Evolutionary conservation across 2,888 invertebrate genomes (phyloP), one percentile per base, ranked within the genome.

Genomic region (Pharmacophagus antenor): DNA sequence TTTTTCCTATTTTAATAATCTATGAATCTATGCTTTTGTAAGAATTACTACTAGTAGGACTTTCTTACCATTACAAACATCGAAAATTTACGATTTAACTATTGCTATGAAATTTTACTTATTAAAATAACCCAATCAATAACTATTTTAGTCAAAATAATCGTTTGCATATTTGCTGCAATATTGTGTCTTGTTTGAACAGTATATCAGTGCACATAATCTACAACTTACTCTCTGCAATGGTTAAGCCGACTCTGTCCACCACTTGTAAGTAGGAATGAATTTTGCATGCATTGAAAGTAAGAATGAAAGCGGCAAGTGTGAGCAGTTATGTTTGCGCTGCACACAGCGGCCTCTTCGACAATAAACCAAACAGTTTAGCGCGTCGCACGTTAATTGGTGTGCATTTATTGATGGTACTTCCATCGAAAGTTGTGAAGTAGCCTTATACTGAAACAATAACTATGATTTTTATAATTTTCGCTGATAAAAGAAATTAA

Each of bases 261-360:
- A 44, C 42, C n/a, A 18, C 42, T 44, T 44, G 42, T 44, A 20
- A 18, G 42, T 44, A 6, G 7, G 42, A 22, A 22, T 15, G 15
- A 22, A 47, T 22, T 47, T 47, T 47, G 47, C 42, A 37, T n/a
- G 22, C 37, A 56, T 37, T 48, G 48, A 56, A 56, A 56, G 55
- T 55, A 56, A 56, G 57, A 49, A 20, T 8, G 56, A 57, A 56
- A 49, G 42, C 49, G 56, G 41, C 49, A 23, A 48, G 17, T 18
- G 41, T 15, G 27, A 25, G 41, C 42, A 17, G 23, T 37, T 15
- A 50, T 51, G 57, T 57, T 57, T 51, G 50, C 22, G 41, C 20
- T 31, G 50, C 44, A 57, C 50, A 51, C 27, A 57, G 25, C 25
- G 42, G 56, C 20, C 31, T 2, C 51, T n/a, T 21, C 37, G 41